These are phyloP conservation scores for Rhodinocichla rosea DNA, from an alignment of 2,113 vertebrate genomes.

Conservation along the genomic window DNA sequence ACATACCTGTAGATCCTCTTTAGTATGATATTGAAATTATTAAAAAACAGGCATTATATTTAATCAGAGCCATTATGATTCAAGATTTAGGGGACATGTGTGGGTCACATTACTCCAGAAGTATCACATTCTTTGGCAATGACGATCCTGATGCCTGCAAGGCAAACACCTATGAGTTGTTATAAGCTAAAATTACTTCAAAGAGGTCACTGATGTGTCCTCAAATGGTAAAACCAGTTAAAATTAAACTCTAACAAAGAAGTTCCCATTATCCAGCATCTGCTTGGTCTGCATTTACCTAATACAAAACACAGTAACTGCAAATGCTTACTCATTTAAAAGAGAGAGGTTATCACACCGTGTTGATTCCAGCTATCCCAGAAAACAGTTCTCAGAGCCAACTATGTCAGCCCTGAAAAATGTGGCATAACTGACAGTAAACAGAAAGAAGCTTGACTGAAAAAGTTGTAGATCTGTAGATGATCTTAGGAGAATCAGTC, in stretches of 20 bases:
- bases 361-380: neutral
- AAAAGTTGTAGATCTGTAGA: neutral
- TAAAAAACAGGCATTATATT: neutral
- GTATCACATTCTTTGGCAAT: neutral
- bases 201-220: neutral
- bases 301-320: neutral
- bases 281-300: neutral
- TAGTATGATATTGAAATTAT: neutral
- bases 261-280: neutral
- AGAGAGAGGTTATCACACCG: fast-evolving
- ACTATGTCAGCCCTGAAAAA: neutral
- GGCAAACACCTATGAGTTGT: neutral
- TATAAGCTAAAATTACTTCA: neutral
- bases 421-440: neutral
- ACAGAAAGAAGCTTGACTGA: neutral
- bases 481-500: constrained; percentile 19
- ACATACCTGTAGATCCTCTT: neutral
- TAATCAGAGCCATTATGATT: neutral
- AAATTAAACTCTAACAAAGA: neutral
- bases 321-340: neutral
- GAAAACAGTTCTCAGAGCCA: neutral
- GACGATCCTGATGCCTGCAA: neutral
- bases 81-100: neutral
- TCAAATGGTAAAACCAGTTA: neutral
- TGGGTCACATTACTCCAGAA: neutral